phyloP scores from a whole-genome alignment of 2,797 vertebrate species.

The Artibeus jamaicensis region DNA sequence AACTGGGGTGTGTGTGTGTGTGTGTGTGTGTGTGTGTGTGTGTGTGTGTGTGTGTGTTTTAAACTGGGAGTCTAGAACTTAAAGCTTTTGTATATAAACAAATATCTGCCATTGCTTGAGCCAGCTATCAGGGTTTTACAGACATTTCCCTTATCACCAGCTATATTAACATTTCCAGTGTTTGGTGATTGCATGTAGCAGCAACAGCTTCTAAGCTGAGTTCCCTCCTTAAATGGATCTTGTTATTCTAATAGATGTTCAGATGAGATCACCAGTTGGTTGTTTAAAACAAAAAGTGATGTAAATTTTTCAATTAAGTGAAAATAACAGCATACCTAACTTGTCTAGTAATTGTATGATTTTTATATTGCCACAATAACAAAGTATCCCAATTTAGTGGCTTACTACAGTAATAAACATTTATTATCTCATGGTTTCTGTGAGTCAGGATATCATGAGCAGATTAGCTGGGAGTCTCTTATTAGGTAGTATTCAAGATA shows the following conservation, averaged over 20 bases:
- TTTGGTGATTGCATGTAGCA: background rate
- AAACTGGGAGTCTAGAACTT: background rate
- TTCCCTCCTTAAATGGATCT: background rate
- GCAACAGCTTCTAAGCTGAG: background rate
- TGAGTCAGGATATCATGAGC: background rate
- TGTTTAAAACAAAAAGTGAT: background rate
- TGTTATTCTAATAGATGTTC: background rate
- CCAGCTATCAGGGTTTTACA: background rate
- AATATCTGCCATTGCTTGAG: background rate
- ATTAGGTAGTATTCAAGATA: background rate
- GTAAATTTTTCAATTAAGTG: background rate
- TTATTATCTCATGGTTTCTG: background rate
- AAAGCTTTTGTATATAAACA: background rate
- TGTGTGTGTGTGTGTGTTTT: background rate
- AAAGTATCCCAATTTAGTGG: background rate
- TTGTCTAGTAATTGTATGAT: background rate
- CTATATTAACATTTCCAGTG: background rate
- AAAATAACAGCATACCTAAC: background rate
- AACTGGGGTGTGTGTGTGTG: background rate
- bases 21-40: too few relatives aligned
- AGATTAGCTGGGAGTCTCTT: background rate
- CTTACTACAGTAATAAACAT: background rate
- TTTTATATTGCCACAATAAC: background rate
- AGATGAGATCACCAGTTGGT: background rate
- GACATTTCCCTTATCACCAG: background rate